Evolutionary conservation across 2,797 vertebrate genomes (phyloP).

Genomic region (Darevskia nairensis): DNA sequence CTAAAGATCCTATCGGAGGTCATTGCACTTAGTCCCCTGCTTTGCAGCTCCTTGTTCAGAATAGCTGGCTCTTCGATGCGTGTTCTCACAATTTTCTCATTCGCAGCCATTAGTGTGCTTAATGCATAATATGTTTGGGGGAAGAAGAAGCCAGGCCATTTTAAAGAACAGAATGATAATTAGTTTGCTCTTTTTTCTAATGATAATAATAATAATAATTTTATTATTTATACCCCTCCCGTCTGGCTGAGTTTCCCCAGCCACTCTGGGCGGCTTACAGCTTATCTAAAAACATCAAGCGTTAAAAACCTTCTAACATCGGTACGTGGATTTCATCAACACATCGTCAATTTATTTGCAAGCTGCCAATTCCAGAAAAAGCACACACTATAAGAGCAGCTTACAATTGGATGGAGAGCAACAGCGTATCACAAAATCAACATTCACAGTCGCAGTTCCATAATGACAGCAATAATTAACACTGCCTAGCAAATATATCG

Average conservation of each 20-base stretch:
- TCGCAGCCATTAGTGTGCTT: constrained; percentile 77
- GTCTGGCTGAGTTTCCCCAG: neutral
- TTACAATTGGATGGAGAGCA: neutral
- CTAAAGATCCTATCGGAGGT: constrained; percentile 60
- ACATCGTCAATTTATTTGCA: neutral
- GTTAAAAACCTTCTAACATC: no score
- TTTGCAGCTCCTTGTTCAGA: constrained; percentile 52
- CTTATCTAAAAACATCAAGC: no score
- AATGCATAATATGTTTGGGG: constrained; percentile 69
- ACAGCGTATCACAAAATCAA: neutral
- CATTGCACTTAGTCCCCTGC: constrained; percentile 52
- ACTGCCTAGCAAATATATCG: no score
- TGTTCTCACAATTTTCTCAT: constrained; percentile 75
- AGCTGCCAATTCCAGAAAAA: neutral
- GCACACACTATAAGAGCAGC: neutral
- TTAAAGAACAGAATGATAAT: neutral
- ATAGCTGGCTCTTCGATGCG: constrained; percentile 69
- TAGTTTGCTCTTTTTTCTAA: constrained; percentile 58
- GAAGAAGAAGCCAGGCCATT: constrained; percentile 48
- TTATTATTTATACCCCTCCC: neutral
- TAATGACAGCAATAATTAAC: neutral
- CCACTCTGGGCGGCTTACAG: no score
- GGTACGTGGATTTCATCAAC: neutral
- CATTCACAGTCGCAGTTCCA: neutral
- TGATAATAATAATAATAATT: neutral